These are phyloP conservation scores for Meles meles DNA, from an alignment of 2,113 vertebrate species.

Conservation along the genomic window DNA sequence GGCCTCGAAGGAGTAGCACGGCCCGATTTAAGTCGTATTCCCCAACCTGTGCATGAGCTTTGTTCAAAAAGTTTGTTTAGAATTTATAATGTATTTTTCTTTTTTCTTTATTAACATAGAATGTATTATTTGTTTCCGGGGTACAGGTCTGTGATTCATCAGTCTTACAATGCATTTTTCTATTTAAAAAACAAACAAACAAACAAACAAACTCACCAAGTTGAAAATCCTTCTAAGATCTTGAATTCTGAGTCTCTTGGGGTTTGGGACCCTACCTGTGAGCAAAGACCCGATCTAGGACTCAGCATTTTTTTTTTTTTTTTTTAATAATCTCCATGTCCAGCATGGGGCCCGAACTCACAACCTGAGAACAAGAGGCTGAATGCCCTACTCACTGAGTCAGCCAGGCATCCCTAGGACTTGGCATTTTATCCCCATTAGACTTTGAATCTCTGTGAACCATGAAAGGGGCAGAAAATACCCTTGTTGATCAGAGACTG, in stretches of 20 bases:
- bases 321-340: background rate
- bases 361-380: background rate
- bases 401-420: background rate
- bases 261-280: background rate
- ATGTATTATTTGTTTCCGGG: too few species aligned
- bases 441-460: background rate
- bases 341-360: background rate
- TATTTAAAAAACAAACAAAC: background rate
- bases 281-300: background rate
- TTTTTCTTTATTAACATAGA: too few species aligned
- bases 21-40: background rate
- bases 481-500: background rate
- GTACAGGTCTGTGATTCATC: too few species aligned
- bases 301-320: background rate
- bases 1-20: background rate
- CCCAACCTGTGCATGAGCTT: background rate
- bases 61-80: background rate
- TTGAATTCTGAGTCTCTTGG: background rate
- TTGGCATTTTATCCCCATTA: background rate
- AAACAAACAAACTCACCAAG: background rate
- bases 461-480: background rate
- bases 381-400: background rate
- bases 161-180: background rate
- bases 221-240: background rate
- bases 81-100: background rate